Conservation (phyloP, 2,888 invertebrate genomes). For the Beris chalybata region DNA sequence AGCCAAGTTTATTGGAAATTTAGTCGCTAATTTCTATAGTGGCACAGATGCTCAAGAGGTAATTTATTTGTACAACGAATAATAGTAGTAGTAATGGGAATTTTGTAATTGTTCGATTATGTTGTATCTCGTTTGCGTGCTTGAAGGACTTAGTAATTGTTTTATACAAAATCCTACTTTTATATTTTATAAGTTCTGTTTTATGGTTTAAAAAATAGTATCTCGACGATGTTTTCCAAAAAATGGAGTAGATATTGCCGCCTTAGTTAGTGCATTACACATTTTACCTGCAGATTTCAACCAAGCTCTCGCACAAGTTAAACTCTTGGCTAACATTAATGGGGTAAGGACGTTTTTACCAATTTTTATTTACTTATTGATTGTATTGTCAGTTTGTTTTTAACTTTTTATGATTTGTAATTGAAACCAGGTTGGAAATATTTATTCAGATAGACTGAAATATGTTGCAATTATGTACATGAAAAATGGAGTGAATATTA, state of each 20-base stretch:
- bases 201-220: slow-evolving; percentile 40
- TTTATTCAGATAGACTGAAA: too few species aligned
- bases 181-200: slow-evolving; percentile 13
- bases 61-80: slow-evolving; percentile 36
- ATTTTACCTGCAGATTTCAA: slow-evolving; percentile 31
- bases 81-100: neutral
- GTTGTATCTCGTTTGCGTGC: slow-evolving; percentile 35
- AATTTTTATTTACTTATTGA: slow-evolving; percentile 20
- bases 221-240: slow-evolving; percentile 45
- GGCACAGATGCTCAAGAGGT: slow-evolving; percentile 57
- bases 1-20: slow-evolving; percentile 57
- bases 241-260: slow-evolving; percentile 39
- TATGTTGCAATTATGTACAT: too few species aligned
- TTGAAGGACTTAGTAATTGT: neutral
- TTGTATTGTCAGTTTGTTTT: slow-evolving; percentile 26
- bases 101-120: slow-evolving; percentile 28
- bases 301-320: slow-evolving; percentile 40
- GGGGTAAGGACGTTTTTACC: slow-evolving; percentile 42
- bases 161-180: neutral
- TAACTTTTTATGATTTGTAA: neutral
- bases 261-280: slow-evolving; percentile 34
- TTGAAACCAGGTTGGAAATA: too few species aligned
- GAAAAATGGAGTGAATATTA: too few species aligned
- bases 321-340: slow-evolving; percentile 42
- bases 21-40: slow-evolving; percentile 56